Base-by-base conservation (phyloP, 2,888 invertebrate species). In the Cryptus armator region DNA sequence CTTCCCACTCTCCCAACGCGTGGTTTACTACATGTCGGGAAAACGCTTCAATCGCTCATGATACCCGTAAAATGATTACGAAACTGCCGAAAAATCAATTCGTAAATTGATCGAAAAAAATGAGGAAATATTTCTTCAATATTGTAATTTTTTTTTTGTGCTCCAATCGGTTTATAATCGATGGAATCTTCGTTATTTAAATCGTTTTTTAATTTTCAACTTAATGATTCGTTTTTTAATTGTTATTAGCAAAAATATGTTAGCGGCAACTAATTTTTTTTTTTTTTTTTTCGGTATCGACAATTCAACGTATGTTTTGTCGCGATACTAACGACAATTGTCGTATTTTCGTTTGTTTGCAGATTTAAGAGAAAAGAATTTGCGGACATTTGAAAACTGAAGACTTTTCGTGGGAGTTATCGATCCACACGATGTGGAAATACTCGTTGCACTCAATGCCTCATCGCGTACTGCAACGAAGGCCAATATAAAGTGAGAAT, bases 381-480 rank as follows among this genome's bases (percentile, higher is more conserved):
- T 3, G 14, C 10, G 37, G 37, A 37, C 37, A 37, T 37, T 37
- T 37, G 5, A 7, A 14, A 43, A 46, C 10, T 14, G 79, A 75
- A 37, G 43, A 72, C 32, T 72, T 51, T 56, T 51, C 43, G 68
- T 37, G 24, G 76, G 24, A 5, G n/a, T 48, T n/a, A 16, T 44
- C 7, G 62, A 32, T 5, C 51, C 14, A 44, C 68, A 77, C 53
- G 75, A 85, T 85, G 85, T 83, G 44, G 66, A 59, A 77, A 64
- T 59, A 59, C 62, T 68, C 24, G 29, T 53, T 66, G 37, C 43
- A 71, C 5, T 29, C 59, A 10, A 53, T 53, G 75, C 76, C 68
- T 76, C 9, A 66, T 46, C 62, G 37, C 83, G 62, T 16, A 24
- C 46, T 44, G 37, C 48, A 62, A n/a, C 43, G 43, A 14, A 59